phyloP scores from a whole-genome alignment of 2,113 vertebrate genomes.

The Psephotus haematonotus region DNA sequence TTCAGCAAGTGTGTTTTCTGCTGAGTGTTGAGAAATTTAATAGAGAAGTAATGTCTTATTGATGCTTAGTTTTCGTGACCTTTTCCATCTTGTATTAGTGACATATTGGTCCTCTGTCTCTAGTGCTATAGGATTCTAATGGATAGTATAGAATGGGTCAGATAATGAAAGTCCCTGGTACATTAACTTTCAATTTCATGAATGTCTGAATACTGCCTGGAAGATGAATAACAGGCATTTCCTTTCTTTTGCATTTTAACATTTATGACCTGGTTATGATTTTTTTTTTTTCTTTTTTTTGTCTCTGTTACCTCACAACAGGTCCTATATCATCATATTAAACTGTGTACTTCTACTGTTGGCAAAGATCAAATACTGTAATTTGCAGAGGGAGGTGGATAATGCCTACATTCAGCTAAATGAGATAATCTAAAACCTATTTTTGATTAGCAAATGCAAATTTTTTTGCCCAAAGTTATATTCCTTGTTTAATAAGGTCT shows the following conservation, averaged over 20 bases:
- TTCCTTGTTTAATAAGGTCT: conserved; percentile 15
- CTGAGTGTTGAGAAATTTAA: conserved; percentile 76
- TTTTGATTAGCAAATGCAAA: conserved; percentile 11
- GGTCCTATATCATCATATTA: conserved; percentile 41
- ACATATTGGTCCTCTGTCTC: conserved; percentile 82
- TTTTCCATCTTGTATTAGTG: conserved; percentile 78
- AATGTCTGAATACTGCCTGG: conserved; percentile 81
- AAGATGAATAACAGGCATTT: conserved; percentile 80
- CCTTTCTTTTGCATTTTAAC: conserved; percentile 78
- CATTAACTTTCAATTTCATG: conserved; percentile 87
- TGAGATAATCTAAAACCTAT: conserved; percentile 13
- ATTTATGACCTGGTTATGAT: conserved; percentile 74
- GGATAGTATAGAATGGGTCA: conserved; percentile 80
- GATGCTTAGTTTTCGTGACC: conserved; percentile 81
- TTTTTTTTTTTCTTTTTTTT: too few relatives aligned
- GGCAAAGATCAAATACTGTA: conserved; percentile 48
- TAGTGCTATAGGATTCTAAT: conserved; percentile 77
- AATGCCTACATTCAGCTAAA: conserved; percentile 13
- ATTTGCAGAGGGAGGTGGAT: conserved; percentile 27
- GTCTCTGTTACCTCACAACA: conserved; percentile 60
- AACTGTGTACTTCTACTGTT: conserved; percentile 62
- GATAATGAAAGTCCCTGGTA: conserved; percentile 86
- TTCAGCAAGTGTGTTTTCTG: conserved; percentile 69
- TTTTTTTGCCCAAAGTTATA: not conserved
- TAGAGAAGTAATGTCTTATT: conserved; percentile 79